phyloP scores from a whole-genome alignment of 2,797 vertebrate species.

The Hippoglossus hippoglossus region DNA sequence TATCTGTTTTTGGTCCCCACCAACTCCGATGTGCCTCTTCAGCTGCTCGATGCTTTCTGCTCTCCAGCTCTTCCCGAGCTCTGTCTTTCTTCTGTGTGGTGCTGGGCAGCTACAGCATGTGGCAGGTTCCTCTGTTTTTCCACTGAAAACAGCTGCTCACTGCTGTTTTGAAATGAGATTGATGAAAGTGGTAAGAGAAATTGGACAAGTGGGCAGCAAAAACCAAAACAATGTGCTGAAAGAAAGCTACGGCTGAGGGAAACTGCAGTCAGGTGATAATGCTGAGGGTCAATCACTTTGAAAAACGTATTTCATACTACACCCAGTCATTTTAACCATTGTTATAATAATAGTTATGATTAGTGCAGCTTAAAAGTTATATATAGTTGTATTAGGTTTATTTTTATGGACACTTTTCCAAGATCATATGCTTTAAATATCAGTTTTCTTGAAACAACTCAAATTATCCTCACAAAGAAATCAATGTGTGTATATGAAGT shows the following conservation, averaged over 20 bases:
- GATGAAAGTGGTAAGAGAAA: background rate
- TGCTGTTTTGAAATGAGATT: background rate
- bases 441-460: background rate
- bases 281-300: background rate
- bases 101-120: background rate
- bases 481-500: background rate
- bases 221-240: constrained; percentile 18
- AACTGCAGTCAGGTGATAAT: background rate
- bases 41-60: background rate
- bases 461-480: background rate
- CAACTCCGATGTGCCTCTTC: background rate
- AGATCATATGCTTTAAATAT: background rate
- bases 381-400: background rate
- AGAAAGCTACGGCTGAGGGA: background rate
- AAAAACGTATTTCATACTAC: background rate
- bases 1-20: background rate
- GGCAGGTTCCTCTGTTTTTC: background rate
- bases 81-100: background rate
- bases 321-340: background rate
- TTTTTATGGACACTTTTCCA: background rate
- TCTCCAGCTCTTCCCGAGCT: background rate
- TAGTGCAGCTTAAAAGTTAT: background rate
- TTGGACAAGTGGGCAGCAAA: constrained; percentile 8
- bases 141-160: background rate
- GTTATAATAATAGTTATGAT: background rate